Evolutionary conservation across 1,140 invertebrate species (phyloP), one percentile per base, ranked within the genome.

Genomic region (Musca vetustissima): DNA sequence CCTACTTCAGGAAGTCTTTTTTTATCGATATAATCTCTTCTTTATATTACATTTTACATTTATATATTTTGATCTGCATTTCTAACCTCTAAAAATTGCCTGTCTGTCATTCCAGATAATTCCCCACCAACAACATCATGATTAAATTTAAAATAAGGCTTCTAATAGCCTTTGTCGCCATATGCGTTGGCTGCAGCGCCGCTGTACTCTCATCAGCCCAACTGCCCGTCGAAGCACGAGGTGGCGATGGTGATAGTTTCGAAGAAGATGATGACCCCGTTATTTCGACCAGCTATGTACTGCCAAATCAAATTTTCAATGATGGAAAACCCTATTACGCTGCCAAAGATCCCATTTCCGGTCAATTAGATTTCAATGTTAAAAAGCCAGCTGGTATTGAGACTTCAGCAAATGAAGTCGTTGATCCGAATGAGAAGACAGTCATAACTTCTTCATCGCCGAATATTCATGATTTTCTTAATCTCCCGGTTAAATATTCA

Each of bases 301-400:
- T 81, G 13, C 80, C 81, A 19, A 81, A 83, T 74, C 81, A 82
- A 71, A 83, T 83, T 24, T 89, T 90, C 73, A 90, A 91, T 72
- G 86, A 89, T 65, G 90, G 90, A 22, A 89, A 89, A 71, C 89
- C 90, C 0, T 91, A 91, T 75, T 89, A 89, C 55, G 76, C 89
- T 0, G 88, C 89, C 48, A 89, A 89, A 71, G 89, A 90, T 81
- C 88, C 89, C 0, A 79, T 89, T 15, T 90, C 89, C 0, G 89
- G 89, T 6, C 84, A 86, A 70, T 84, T 89, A 28, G 87, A 89
- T 70, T 89, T 90, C 52, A 86, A 85, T 64, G 85, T 85, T 19
- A 87, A 85, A 64, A 84, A 84, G 15, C 83, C 85, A 13, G 84
- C 85, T 13, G 81, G 83, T 0, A 82, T 86, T 28, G 75, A 68